Conservation (phyloP, 2,797 vertebrate genomes). For the Myoxocephalus aenaeus region DNA sequence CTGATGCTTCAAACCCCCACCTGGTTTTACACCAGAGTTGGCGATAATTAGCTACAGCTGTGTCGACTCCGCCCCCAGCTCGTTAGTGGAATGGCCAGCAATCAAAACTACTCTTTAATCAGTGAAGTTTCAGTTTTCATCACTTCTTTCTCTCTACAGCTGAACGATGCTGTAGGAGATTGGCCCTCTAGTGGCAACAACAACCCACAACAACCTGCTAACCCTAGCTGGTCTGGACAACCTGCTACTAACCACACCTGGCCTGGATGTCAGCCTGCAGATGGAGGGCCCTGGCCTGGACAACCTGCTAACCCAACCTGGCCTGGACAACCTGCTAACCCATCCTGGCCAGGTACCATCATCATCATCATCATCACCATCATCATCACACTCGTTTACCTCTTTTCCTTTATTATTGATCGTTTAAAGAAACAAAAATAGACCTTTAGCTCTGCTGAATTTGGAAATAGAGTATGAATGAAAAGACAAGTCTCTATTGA, state of each 20-base stretch:
- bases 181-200: conserved; percentile 12
- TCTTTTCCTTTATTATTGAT: neutral
- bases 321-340: conserved; percentile 2
- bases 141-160: conserved; percentile 30
- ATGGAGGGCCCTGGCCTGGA: conserved; percentile 19
- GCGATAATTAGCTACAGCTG: too few relatives aligned
- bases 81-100: too few relatives aligned
- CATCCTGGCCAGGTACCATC: conserved; percentile 42
- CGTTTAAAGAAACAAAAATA: too few relatives aligned
- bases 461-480: too few relatives aligned
- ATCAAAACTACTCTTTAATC: too few relatives aligned
- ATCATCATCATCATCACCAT: neutral
- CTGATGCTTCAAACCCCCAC: too few relatives aligned
- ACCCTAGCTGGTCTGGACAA: neutral
- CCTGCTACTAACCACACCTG: neutral
- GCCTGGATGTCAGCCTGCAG: conserved; percentile 27
- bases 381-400: neutral
- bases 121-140: neutral
- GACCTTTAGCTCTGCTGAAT: too few relatives aligned
- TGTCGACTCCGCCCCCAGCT: too few relatives aligned
- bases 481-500: too few relatives aligned
- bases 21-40: too few relatives aligned
- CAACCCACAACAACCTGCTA: neutral
- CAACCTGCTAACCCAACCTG: too few relatives aligned
- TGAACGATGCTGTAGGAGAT: conserved; percentile 44